A percentile compares a stretch with the other conserved stretches of the same genome.
These are phyloP conservation scores for Colaptes auratus DNA, from an alignment of 2,113 vertebrate genomes.

Conservation along the genomic window DNA sequence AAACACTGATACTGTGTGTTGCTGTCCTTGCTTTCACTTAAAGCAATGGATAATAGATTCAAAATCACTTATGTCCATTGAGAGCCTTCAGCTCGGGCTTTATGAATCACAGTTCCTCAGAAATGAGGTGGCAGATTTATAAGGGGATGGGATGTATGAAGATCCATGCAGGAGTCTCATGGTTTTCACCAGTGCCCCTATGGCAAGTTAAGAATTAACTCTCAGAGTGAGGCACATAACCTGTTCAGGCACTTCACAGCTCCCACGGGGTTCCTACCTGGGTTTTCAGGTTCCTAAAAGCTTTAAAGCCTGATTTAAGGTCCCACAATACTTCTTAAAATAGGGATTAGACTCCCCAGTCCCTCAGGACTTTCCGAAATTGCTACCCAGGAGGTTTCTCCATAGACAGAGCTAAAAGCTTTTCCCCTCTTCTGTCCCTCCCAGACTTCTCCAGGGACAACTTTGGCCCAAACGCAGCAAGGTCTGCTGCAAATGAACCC, in stretches of 20 bases:
- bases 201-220: background rate
- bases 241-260: conserved; percentile 1
- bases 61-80: background rate
- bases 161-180: background rate
- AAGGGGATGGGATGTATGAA: background rate
- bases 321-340: conserved; percentile 33
- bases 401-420: conserved; percentile 28
- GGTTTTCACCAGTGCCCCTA: background rate
- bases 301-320: conserved; percentile 34
- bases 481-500: background rate
- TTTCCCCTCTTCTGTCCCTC: conserved; percentile 21
- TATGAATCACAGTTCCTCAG: background rate
- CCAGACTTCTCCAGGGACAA: conserved; percentile 14
- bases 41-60: background rate
- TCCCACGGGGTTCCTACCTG: conserved; percentile 25
- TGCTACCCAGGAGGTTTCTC: conserved; percentile 28
- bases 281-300: conserved; percentile 25
- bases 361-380: conserved; percentile 22
- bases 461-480: conserved; percentile 2
- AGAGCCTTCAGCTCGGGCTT: background rate
- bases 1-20: background rate
- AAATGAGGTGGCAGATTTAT: background rate
- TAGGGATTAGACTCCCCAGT: conserved; percentile 2
- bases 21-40: background rate
- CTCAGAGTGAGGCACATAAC: background rate